A percentile compares a stretch with the other conserved stretches of the same genome.
Evolutionary conservation across 2,888 invertebrate genomes (phyloP).

Genomic region (Conchocele bisecta): DNA sequence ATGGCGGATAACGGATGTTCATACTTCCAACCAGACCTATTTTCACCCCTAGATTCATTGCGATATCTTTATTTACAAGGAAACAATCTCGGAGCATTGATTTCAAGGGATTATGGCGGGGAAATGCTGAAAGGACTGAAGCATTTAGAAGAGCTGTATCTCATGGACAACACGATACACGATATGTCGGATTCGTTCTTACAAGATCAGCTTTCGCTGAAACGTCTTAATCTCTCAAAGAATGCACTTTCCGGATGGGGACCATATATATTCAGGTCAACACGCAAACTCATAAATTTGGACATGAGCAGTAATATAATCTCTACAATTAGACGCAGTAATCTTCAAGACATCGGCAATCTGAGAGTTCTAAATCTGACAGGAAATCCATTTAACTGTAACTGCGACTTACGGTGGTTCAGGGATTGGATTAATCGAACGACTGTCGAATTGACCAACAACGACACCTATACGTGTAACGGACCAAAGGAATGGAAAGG

Average conservation of each 20-base stretch:
- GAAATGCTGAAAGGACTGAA: constrained; percentile 51
- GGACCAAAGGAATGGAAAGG: constrained; percentile 63
- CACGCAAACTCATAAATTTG: constrained; percentile 52
- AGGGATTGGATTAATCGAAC: constrained; percentile 97
- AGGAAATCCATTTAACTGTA: constrained; percentile 95
- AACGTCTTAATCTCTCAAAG: constrained; percentile 86
- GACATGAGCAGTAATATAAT: constrained; percentile 78
- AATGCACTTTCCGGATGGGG: constrained; percentile 84
- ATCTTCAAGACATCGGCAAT: constrained; percentile 86
- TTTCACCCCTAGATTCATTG: constrained; percentile 54
- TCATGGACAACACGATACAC: constrained; percentile 77
- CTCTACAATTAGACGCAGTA: constrained; percentile 74
- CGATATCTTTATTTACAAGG: constrained; percentile 60
- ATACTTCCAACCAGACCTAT: constrained; percentile 54
- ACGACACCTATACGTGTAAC: constrained; percentile 59
- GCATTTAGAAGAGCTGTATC: constrained; percentile 67
- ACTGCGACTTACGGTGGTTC: constrained; percentile 93
- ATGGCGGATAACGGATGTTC: constrained; percentile 64
- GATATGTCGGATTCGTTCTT: constrained; percentile 78
- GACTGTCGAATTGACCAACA: constrained; percentile 70
- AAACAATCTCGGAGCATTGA: constrained; percentile 60
- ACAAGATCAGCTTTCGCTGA: constrained; percentile 89
- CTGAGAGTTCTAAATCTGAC: constrained; percentile 86
- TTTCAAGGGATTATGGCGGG: constrained; percentile 55
- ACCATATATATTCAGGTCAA: constrained; percentile 49